Conservation (phyloP, 2,113 vertebrate species). For the Cyphomyrus plagiostoma region DNA sequence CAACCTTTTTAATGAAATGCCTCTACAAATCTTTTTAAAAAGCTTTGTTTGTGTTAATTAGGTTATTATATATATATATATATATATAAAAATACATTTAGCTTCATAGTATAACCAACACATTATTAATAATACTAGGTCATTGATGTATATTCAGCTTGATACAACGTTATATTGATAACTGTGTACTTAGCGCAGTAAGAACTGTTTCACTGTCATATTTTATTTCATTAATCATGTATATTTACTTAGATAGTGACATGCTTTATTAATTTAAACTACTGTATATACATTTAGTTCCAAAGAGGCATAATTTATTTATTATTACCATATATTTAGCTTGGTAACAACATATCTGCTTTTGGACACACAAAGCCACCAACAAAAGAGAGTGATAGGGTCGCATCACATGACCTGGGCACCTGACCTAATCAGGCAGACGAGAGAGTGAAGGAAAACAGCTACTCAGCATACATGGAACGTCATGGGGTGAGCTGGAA, state of each 20-base stretch:
- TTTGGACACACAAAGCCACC: neutral
- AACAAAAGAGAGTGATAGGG: neutral
- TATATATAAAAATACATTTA: neutral
- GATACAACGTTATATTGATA: neutral
- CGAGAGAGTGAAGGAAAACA: neutral
- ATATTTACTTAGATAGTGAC: neutral
- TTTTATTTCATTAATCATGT: neutral
- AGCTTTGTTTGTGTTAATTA: neutral
- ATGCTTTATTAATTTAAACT: neutral
- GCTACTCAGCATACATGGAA: neutral
- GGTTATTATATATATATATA: neutral
- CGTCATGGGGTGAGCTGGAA: too few species aligned
- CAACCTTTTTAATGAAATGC: neutral
- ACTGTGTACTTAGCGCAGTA: neutral
- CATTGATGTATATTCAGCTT: neutral
- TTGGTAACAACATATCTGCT: too few species aligned
- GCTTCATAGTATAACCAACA: neutral
- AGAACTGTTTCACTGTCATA: neutral
- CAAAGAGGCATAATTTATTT: too few species aligned
- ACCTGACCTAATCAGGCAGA: neutral
- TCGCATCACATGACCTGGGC: neutral
- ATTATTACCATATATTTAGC: too few species aligned
- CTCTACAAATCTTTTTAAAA: neutral
- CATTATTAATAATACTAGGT: neutral
- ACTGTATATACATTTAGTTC: too few species aligned